Evolutionary conservation across 2,113 vertebrate species (phyloP).

Genomic region (Pristiophorus japonicus): DNA sequence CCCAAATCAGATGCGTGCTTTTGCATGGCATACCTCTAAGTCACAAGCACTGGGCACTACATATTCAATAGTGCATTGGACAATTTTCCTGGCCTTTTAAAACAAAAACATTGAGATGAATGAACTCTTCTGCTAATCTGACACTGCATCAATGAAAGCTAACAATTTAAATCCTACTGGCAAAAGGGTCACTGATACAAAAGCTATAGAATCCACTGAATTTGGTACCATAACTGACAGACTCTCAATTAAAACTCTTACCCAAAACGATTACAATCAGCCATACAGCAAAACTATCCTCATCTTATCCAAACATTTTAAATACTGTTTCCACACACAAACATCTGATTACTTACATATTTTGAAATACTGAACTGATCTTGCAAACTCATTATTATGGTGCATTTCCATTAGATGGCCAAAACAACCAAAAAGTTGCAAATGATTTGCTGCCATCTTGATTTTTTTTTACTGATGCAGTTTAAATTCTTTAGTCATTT

Average conservation of each 20-base stretch:
- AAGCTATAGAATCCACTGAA: neutral
- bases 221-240: no score
- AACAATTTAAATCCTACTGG: neutral
- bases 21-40: neutral
- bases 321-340: conserved; percentile 29
- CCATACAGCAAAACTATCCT: neutral
- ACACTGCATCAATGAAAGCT: neutral
- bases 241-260: neutral
- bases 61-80: neutral
- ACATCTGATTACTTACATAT: neutral
- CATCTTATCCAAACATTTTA: neutral
- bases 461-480: conserved; percentile 28
- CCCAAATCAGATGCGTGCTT: neutral
- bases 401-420: neutral
- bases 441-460: conserved; percentile 2
- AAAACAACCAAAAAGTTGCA: neutral
- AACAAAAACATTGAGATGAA: neutral
- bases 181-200: neutral
- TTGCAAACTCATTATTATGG: neutral
- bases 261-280: neutral
- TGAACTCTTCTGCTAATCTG: neutral
- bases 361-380: conserved; percentile 27
- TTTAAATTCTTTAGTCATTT: conserved; percentile 20
- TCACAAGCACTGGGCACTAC: neutral
- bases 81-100: neutral